A percentile compares a stretch with the other conserved stretches of the same genome.
phyloP scores from a whole-genome alignment of 1,140 invertebrate genomes.

The Chironomus striatipennis region DNA sequence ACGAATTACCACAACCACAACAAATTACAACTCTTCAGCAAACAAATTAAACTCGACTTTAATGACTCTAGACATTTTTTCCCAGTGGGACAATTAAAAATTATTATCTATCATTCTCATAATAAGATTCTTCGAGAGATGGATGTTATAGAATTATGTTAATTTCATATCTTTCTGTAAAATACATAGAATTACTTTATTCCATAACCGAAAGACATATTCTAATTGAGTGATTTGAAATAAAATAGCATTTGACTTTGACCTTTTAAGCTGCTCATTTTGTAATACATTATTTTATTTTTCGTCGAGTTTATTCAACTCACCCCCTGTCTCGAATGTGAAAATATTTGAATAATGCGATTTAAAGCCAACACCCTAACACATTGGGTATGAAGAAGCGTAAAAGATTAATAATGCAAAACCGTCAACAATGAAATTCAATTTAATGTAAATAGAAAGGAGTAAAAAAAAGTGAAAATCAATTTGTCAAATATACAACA shows the following conservation, averaged over 20 bases:
- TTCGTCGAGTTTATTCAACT: not conserved
- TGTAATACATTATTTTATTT: not conserved
- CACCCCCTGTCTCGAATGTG: not conserved
- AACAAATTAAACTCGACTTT: no score
- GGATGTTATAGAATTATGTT: not conserved
- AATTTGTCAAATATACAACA: constrained; percentile 11
- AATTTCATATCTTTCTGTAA: not conserved
- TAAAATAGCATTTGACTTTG: not conserved
- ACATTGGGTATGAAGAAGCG: no score
- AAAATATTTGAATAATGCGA: not conserved
- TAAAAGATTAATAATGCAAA: not conserved
- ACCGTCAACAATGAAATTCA: not conserved
- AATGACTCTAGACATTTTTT: no score
- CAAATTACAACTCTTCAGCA: no score
- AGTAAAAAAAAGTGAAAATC: constrained; percentile 15
- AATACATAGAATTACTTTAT: not conserved
- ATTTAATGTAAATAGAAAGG: not conserved
- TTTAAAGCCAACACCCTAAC: not conserved
- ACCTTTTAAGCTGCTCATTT: not conserved
- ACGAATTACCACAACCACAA: no score
- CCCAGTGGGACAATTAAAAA: not conserved
- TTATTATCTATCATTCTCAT: constrained; percentile 7
- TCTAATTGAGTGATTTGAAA: constrained; percentile 2
- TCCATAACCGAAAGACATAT: not conserved
- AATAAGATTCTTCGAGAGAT: not conserved